phyloP scores from a whole-genome alignment of 1,140 invertebrate species.

The roundworm (Caenorhabditis elegans) region DNA sequence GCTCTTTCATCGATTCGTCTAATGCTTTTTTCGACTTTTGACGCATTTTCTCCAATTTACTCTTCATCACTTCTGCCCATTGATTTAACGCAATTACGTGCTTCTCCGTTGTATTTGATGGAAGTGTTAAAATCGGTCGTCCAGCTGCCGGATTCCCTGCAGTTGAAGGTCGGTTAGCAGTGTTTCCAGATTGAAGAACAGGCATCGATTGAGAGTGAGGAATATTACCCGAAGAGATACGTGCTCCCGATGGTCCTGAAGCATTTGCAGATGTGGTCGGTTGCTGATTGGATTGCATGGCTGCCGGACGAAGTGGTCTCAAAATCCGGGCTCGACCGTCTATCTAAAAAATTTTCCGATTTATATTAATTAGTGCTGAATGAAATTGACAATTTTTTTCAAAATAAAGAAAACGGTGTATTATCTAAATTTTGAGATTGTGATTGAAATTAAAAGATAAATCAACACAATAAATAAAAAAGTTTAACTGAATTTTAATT shows the following conservation, averaged over 20 bases:
- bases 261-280: not conserved
- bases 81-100: not conserved
- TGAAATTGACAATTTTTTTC: no score
- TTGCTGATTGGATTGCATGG: not conserved
- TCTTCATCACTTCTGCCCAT: not conserved
- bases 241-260: not conserved
- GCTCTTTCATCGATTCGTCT: not conserved
- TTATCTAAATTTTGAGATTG: no score
- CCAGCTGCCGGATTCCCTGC: not conserved
- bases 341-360: not conserved
- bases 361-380: no score
- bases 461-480: no score
- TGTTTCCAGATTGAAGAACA: not conserved
- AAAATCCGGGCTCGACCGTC: slow-evolving; percentile 7
- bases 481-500: no score
- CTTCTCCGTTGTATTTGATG: slow-evolving; percentile 1
- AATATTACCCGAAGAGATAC: not conserved
- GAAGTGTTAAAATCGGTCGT: not conserved
- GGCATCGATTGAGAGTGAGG: slow-evolving; percentile 14
- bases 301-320: not conserved
- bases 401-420: no score
- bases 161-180: not conserved
- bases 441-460: no score
- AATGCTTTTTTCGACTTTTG: not conserved
- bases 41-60: not conserved